phyloP scores from a whole-genome alignment of 2,113 vertebrate genomes.

The Xyrauchen texanus region DNA sequence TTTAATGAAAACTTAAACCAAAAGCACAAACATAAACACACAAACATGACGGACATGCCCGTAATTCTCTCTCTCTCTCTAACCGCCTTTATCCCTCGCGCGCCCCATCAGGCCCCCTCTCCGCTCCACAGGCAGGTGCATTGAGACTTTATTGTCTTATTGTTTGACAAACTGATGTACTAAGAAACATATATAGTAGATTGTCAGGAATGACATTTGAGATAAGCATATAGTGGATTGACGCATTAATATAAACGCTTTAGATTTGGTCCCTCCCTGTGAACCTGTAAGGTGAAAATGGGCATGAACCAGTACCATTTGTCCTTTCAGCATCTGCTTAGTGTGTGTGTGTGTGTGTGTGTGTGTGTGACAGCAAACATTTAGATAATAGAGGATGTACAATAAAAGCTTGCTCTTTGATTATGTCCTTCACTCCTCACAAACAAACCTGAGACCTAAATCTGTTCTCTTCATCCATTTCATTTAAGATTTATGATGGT shows the following conservation, averaged over 20 bases:
- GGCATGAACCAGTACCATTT: conserved; percentile 5
- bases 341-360: background rate
- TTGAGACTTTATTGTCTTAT: background rate
- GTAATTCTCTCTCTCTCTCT: too few species aligned
- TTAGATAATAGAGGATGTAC: conserved; percentile 76
- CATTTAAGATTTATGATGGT: conserved; percentile 81
- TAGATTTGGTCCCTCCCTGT: background rate
- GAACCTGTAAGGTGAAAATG: background rate
- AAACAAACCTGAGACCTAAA: conserved; percentile 63
- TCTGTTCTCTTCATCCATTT: conserved; percentile 72
- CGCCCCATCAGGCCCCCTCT: too few species aligned
- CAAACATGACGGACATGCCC: too few species aligned
- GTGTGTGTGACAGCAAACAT: conserved; percentile 60
- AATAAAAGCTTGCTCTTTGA: conserved; percentile 76
- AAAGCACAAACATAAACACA: too few species aligned
- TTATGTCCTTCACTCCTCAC: conserved; percentile 60
- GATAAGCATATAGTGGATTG: conserved; percentile 5
- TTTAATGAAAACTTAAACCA: too few species aligned
- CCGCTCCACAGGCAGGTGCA: too few species aligned
- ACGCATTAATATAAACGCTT: background rate
- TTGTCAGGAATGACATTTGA: background rate
- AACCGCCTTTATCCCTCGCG: too few species aligned
- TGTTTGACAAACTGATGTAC: background rate
- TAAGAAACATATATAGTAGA: background rate
- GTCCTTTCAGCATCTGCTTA: background rate